A percentile compares a stretch with the other conserved stretches of the same genome.
These are phyloP conservation scores for Aspidiotus rigidus DNA, from an alignment of 2,888 invertebrate species.

Conservation along the genomic window DNA sequence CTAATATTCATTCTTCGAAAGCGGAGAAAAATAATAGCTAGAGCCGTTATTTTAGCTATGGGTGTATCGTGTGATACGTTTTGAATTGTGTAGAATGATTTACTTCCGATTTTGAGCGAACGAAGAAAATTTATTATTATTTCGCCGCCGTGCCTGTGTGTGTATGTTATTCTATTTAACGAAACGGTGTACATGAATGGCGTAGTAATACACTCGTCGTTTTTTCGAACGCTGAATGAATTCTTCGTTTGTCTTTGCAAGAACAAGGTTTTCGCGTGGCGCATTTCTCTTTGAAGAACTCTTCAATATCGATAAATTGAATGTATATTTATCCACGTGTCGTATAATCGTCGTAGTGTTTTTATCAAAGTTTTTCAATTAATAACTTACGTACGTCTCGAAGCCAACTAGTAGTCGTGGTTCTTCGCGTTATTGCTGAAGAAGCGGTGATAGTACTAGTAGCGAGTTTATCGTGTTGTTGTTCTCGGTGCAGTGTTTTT, in stretches of 20 bases:
- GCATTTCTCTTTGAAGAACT: not conserved
- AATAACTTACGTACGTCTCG: no score
- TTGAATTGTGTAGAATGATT: slow-evolving; percentile 6
- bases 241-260: slow-evolving; percentile 12
- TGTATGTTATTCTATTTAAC: slow-evolving; percentile 9
- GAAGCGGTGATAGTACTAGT: no score
- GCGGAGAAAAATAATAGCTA: no score
- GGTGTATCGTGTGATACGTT: slow-evolving; percentile 14
- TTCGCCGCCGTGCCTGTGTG: slow-evolving; percentile 4
- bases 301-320: no score
- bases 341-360: not conserved
- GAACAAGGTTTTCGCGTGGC: slow-evolving; percentile 23
- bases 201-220: slow-evolving; percentile 28
- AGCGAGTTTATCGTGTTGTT: no score
- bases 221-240: slow-evolving; percentile 19
- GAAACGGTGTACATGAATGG: slow-evolving; percentile 19
- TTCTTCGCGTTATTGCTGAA: no score
- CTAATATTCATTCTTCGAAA: no score
- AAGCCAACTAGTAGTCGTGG: no score
- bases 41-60: slow-evolving; percentile 5
- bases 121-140: not conserved
- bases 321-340: not conserved
- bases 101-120: not conserved
- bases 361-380: no score
- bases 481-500: no score